Percentiles rank a stretch among this genome's conserved stretches.
Conservation (phyloP, 2,797 vertebrate genomes). For the Buphagus erythrorhynchus region DNA sequence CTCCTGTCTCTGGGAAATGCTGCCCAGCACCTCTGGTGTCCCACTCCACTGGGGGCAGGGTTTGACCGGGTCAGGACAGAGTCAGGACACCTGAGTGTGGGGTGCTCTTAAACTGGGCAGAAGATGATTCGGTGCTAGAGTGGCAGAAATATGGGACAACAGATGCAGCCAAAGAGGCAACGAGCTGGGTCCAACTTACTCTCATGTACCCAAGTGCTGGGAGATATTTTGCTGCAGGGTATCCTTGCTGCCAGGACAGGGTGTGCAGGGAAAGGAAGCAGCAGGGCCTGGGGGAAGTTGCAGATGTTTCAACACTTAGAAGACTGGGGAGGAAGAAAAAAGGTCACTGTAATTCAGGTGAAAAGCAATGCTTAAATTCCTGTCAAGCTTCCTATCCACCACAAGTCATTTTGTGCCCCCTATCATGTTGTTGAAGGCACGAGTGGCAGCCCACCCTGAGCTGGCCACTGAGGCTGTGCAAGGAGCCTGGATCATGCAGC, state of each 20-base stretch:
- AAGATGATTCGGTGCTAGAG: background rate
- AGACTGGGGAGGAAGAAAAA: background rate
- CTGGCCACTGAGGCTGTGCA: background rate
- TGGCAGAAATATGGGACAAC: background rate
- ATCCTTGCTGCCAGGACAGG: rapidly evolving
- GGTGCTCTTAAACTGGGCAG: background rate
- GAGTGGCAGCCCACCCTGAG: rapidly evolving
- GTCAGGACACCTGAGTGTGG: rapidly evolving
- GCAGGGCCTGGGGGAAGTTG: background rate
- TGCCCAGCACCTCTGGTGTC: background rate
- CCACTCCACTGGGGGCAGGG: rapidly evolving
- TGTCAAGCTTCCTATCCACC: background rate
- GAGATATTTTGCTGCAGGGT: background rate
- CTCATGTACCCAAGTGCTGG: rapidly evolving
- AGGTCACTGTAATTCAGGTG: background rate
- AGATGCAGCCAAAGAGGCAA: background rate
- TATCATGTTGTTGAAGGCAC: background rate
- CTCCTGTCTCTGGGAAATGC: background rate
- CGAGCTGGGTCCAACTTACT: background rate
- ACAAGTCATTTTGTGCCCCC: background rate
- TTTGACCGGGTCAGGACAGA: background rate
- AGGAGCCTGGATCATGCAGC: background rate
- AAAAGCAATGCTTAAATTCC: background rate
- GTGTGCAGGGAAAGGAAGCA: background rate
- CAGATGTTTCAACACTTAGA: background rate